phyloP scores from a whole-genome alignment of 2,113 vertebrate genomes.

The Serilophus lunatus region DNA sequence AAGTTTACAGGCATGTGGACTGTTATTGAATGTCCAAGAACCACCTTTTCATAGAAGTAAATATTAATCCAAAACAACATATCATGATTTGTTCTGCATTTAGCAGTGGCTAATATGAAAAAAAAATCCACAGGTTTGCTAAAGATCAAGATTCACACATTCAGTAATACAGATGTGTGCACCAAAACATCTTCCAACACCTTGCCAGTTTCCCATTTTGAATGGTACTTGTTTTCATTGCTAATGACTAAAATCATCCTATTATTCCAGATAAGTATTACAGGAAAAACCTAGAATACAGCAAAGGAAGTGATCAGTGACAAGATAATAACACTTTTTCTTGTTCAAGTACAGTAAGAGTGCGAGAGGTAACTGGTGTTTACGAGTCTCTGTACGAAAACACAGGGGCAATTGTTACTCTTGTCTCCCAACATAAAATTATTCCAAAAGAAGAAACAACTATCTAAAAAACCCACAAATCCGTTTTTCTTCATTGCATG shows the following conservation, averaged over 20 bases:
- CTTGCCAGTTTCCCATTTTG: background rate
- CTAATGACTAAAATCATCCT: background rate
- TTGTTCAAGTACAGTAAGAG: background rate
- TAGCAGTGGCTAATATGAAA: background rate
- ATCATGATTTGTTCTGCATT: background rate
- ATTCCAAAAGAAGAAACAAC: background rate
- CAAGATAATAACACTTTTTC: background rate
- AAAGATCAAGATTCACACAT: background rate
- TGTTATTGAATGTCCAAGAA: background rate
- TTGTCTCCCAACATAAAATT: background rate
- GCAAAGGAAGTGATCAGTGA: background rate
- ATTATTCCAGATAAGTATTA: background rate
- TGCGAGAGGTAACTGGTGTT: background rate
- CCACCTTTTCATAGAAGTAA: background rate
- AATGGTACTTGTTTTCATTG: background rate
- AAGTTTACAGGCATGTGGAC: background rate
- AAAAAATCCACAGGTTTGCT: background rate
- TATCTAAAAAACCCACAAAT: background rate
- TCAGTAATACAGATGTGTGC: background rate
- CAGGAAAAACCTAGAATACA: background rate
- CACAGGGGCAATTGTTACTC: background rate
- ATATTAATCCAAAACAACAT: background rate
- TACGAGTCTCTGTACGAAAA: background rate
- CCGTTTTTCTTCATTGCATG: fast-evolving
- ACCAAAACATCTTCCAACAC: background rate